Conservation (phyloP, 2,797 vertebrate species). For the Orientallactaga sibirica region DNA sequence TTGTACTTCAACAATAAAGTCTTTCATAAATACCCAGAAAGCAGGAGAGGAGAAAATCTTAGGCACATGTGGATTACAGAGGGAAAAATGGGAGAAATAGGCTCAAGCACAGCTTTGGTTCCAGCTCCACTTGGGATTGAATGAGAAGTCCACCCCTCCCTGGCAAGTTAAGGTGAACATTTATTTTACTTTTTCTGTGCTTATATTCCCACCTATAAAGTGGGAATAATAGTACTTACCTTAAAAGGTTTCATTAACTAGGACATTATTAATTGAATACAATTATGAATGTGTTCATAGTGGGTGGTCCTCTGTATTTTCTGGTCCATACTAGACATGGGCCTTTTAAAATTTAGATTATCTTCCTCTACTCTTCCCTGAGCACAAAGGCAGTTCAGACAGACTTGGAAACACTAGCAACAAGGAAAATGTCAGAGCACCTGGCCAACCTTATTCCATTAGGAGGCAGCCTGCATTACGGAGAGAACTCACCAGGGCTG, state of each 20-base stretch:
- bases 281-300: neutral
- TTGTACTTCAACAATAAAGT: slow-evolving; percentile 25
- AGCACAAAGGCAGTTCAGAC: neutral
- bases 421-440: neutral
- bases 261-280: neutral
- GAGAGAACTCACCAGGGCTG: neutral
- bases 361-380: neutral
- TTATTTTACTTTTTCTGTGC: neutral
- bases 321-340: neutral
- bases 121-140: neutral
- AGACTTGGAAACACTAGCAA: neutral
- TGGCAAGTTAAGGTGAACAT: neutral
- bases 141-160: neutral
- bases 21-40: neutral
- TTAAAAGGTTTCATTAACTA: neutral
- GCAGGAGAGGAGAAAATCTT: neutral
- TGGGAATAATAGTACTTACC: neutral
- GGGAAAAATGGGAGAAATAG: neutral
- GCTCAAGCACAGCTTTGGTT: neutral
- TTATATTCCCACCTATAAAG: slow-evolving; percentile 20
- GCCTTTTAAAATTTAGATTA: slow-evolving; percentile 17
- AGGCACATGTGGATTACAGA: neutral
- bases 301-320: neutral
- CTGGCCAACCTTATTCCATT: neutral
- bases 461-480: neutral